A percentile compares a stretch with the other conserved stretches of the same genome.
Evolutionary conservation across 2,888 invertebrate species (phyloP).

Genomic region (Dynastes grantii): DNA sequence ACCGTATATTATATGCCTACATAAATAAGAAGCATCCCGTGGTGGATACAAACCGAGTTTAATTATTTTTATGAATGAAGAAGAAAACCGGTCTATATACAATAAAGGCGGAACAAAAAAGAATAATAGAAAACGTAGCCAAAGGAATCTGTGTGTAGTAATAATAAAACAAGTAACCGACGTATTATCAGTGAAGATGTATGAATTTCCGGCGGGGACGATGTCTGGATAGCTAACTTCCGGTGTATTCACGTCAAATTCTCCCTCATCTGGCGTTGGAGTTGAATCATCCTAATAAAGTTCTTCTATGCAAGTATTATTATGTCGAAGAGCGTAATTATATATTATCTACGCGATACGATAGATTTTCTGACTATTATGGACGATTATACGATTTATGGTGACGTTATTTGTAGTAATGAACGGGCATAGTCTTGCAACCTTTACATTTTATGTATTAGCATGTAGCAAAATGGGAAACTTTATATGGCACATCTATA

Average conservation of each 20-base stretch:
- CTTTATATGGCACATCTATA: too few relatives aligned
- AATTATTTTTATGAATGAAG: conserved; percentile 46
- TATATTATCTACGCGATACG: not conserved
- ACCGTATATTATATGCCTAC: conserved; percentile 21
- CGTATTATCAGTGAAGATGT: conserved; percentile 54
- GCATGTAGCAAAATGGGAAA: too few relatives aligned
- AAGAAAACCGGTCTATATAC: conserved; percentile 38
- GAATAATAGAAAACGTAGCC: conserved; percentile 50
- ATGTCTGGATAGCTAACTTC: conserved; percentile 65
- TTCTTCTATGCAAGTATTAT: conserved; percentile 37
- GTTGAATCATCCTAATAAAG: conserved; percentile 52
- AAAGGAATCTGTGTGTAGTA: conserved; percentile 40
- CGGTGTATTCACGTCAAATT: conserved; percentile 65
- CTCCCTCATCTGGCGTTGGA: conserved; percentile 51
- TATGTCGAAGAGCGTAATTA: conserved; percentile 15
- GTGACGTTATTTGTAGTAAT: not conserved
- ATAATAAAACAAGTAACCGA: conserved; percentile 47
- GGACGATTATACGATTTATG: not conserved
- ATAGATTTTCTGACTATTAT: conserved; percentile 3
- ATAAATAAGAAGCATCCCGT: conserved; percentile 31
- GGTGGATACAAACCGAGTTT: conserved; percentile 37
- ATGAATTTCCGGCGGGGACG: conserved; percentile 62
- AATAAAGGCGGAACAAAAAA: conserved; percentile 24
- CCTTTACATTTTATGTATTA: too few relatives aligned
- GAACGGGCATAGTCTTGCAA: too few relatives aligned